These are phyloP conservation scores for Caenorhabditis wallacei DNA, from an alignment of 2,888 invertebrate genomes.

Conservation along the genomic window DNA sequence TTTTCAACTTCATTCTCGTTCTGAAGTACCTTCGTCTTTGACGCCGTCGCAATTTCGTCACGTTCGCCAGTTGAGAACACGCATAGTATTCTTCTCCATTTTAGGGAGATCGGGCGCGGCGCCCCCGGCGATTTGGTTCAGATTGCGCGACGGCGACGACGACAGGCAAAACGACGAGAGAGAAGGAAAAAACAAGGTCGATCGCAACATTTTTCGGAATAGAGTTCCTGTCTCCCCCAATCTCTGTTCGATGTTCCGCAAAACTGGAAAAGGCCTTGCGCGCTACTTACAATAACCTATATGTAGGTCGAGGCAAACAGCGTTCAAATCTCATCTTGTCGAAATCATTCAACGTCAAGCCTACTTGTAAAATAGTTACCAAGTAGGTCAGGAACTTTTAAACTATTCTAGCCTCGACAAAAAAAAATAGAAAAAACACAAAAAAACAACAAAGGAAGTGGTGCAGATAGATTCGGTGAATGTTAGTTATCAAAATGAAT, in stretches of 20 bases:
- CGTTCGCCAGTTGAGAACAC: conserved; percentile 52
- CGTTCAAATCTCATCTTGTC: conserved; percentile 54
- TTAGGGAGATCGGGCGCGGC: background rate
- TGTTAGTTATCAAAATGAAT: background rate
- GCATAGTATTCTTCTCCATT: conserved; percentile 50
- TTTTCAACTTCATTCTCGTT: conserved; percentile 42
- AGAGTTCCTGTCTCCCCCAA: conserved; percentile 49
- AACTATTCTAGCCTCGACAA: background rate
- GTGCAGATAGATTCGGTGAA: too few relatives aligned
- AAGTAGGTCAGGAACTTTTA: background rate
- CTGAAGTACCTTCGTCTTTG: conserved; percentile 51
- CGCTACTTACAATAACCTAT: conserved; percentile 70
- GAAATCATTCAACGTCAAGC: conserved; percentile 41
- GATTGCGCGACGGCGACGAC: conserved; percentile 40
- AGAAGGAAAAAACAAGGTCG: conserved; percentile 63
- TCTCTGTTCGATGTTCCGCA: conserved; percentile 54
- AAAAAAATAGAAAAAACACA: background rate
- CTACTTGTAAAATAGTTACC: conserved; percentile 20
- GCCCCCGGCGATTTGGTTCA: conserved; percentile 45
- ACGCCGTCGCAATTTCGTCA: conserved; percentile 30
- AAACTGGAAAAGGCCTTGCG: conserved; percentile 66
- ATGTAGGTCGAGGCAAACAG: conserved; percentile 67
- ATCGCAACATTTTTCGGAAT: conserved; percentile 65
- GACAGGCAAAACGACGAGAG: conserved; percentile 1
- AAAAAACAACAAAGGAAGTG: background rate